These are phyloP conservation scores for Artemia sp. DNA, from an alignment of 2,888 invertebrate species.

Conservation along the genomic window DNA sequence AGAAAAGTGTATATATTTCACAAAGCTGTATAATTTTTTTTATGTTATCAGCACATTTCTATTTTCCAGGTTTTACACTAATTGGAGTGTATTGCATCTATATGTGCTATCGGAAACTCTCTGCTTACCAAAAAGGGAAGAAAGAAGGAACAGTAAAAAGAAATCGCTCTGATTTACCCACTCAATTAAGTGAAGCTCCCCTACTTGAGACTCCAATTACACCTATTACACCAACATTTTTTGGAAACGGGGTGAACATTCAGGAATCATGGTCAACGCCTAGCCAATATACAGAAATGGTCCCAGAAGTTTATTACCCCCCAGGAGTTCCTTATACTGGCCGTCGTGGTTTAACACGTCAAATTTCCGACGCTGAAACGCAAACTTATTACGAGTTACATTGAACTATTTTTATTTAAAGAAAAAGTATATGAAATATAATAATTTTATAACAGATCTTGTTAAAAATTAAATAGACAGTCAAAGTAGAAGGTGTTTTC, in stretches of 20 bases:
- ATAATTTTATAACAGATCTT: too few species aligned
- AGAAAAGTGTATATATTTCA: too few species aligned
- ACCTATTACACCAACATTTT: slow-evolving; percentile 5
- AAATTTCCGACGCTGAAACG: background rate
- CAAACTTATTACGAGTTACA: background rate
- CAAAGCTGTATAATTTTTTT: too few species aligned
- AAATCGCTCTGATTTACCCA: background rate
- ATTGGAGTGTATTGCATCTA: background rate
- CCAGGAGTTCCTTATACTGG: background rate
- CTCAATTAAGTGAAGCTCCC: background rate
- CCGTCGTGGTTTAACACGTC: background rate
- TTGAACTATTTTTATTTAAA: background rate
- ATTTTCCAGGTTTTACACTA: background rate
- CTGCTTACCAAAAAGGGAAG: background rate
- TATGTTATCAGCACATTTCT: background rate
- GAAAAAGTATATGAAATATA: too few species aligned
- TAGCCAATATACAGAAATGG: background rate
- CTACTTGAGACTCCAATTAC: background rate
- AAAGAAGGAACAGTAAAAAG: background rate
- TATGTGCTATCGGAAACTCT: slow-evolving; percentile 1
- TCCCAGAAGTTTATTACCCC: background rate
- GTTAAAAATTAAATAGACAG: too few species aligned
- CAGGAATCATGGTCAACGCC: slow-evolving; percentile 18
- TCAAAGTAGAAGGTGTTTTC: too few species aligned
- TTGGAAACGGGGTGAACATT: slow-evolving; percentile 18